Evolutionary conservation across 2,113 vertebrate species (phyloP).

Genomic region (Lophochroa leadbeateri): DNA sequence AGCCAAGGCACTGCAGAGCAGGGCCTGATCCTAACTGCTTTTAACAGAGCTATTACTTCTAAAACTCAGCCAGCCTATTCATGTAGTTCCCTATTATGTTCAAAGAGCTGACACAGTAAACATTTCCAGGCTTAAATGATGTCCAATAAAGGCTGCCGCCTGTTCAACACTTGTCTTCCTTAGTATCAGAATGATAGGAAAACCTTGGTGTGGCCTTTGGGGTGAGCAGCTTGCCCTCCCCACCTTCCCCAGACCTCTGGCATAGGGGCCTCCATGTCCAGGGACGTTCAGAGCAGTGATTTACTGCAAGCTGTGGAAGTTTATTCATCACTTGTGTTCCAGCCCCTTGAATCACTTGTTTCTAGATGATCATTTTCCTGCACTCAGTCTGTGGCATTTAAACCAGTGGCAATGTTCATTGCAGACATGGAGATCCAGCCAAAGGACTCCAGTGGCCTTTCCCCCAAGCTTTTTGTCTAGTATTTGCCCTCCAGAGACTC

Average conservation of each 20-base stretch:
- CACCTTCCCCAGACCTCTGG: neutral
- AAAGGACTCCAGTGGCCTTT: neutral
- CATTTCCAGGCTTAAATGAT: neutral
- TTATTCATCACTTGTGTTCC: neutral
- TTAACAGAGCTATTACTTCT: conserved; percentile 37
- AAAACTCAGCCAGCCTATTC: conserved; percentile 5
- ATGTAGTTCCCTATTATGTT: conserved; percentile 26
- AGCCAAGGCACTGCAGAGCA: rapidly evolving
- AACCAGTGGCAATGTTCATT: neutral
- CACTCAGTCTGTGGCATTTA: neutral
- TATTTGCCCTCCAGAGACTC: neutral
- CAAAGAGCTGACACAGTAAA: neutral
- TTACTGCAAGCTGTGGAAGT: neutral
- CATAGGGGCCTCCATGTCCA: neutral
- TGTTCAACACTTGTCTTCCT: neutral
- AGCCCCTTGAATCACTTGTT: neutral
- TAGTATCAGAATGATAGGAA: neutral
- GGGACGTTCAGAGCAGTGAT: neutral
- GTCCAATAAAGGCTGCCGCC: neutral
- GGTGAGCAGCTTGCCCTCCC: neutral
- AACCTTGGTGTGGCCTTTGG: neutral
- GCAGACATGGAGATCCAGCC: neutral
- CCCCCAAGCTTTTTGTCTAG: neutral
- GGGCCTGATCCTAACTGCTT: conserved; percentile 27
- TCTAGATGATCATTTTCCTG: neutral